phyloP scores from a whole-genome alignment of 23 tunicate genomes.

The Halocynthia aurantium region DNA sequence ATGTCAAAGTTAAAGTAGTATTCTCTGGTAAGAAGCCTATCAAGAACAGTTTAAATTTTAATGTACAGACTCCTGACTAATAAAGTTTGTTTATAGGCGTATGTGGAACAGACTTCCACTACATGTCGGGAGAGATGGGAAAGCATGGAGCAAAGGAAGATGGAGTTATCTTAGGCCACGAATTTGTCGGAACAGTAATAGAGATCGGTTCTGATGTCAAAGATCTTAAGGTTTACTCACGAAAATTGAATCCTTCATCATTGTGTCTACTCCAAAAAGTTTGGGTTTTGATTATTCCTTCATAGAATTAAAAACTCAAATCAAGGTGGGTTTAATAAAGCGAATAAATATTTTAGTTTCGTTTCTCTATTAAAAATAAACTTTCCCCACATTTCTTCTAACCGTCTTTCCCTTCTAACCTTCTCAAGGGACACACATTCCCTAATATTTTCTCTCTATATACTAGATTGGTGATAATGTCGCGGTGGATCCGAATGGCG shows the following conservation, averaged over 20 bases:
- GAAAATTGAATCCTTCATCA: no score
- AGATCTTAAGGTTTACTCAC: conserved; percentile 17
- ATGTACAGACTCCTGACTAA: neutral
- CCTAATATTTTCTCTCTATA: no score
- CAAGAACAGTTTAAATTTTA: neutral
- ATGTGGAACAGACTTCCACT: conserved; percentile 82
- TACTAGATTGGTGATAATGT: conserved; percentile 82
- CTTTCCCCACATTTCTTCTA: no score
- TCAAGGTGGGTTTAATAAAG: no score
- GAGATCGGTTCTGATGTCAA: conserved; percentile 37
- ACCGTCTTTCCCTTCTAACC: no score
- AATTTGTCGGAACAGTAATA: conserved; percentile 71
- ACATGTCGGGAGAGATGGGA: conserved; percentile 79
- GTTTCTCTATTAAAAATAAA: no score
- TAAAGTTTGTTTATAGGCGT: conserved; percentile 40
- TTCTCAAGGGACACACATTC: no score
- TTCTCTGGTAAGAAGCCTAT: conserved; percentile 40
- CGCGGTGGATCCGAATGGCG: conserved; percentile 69
- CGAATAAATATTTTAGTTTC: no score
- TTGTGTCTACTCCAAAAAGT: no score
- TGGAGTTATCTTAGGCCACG: conserved; percentile 83
- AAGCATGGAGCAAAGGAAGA: conserved; percentile 39
- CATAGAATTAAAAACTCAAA: no score
- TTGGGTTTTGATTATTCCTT: no score
- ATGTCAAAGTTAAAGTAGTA: conserved; percentile 76